Base-by-base conservation (phyloP, 2,113 vertebrate species). In the Mobula birostris region DNA sequence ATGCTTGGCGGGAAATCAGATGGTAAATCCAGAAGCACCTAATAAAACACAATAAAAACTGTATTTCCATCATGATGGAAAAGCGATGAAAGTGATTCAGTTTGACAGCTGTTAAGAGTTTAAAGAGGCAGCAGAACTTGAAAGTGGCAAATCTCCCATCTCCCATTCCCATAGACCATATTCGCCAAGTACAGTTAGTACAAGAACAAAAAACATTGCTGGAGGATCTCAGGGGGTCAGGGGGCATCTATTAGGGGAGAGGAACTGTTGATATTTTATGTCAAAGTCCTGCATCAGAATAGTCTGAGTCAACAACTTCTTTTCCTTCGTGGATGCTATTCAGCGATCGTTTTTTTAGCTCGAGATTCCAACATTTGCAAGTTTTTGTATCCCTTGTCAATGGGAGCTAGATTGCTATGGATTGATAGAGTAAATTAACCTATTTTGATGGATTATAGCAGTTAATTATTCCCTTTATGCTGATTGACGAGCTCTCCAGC, bases 1-100 rank as follows among this genome's bases (percentile, higher is more conserved):
- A 58, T 27, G 48, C 27, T 85, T 19, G 40, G 21, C 82, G 27
- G 82, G 27, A 85, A 27, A 17, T 58, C 19, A 85, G 82, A 11
- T 85, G 82, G 82, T 85, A 85, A 85, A 29, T 85, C 82, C 82
- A 85, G 82, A 40, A 85, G 82, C 40, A 58, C 82, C 48, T 85
- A 40, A 27, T 85, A 85, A 85, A 19, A 85, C 8, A 6, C 80
- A 56, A 2, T 2, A 21, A 85, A 56, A 58, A 85, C 40, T 58
- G 48, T 7, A 48, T 85, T 85, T 85, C 80, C 40, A 85, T 85
- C 58, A 48, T 58, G 40, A 27, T 56, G 40, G 82, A 85, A 58
- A 0, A 27, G 2, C 27, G 48, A 56, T 85, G 82, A 85, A 85
- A 85, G 70, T 2, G 48, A 58, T 27, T 40, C 40, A 85, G 21